Evolutionary conservation across 2,797 vertebrate species (phyloP).

Genomic region (Cottoperca gobio): DNA sequence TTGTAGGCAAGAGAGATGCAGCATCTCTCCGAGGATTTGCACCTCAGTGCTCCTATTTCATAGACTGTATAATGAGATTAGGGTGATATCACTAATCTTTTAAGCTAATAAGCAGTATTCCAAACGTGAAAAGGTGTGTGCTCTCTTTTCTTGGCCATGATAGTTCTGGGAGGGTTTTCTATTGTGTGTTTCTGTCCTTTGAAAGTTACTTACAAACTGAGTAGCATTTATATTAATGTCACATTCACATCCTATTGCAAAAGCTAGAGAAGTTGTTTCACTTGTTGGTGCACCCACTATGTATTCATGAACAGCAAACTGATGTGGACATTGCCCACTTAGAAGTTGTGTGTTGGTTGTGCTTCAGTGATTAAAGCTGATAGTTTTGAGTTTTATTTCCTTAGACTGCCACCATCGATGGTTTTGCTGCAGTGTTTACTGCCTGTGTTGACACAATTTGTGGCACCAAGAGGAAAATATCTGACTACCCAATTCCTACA

Average conservation of each 20-base stretch:
- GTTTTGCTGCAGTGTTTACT: conserved; percentile 50
- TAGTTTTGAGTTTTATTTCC: conserved; percentile 50
- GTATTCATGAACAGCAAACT: conserved; percentile 20
- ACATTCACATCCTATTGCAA: background rate
- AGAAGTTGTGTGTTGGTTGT: conserved; percentile 34
- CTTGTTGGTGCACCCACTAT: background rate
- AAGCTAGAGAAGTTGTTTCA: conserved; percentile 14
- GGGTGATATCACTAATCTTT: conserved; percentile 68
- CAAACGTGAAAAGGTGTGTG: conserved; percentile 46
- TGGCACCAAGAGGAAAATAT: conserved; percentile 41
- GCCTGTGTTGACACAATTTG: conserved; percentile 49
- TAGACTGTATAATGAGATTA: conserved; percentile 71
- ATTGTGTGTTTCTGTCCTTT: conserved; percentile 2
- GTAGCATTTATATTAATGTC: conserved; percentile 17
- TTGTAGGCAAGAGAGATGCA: conserved; percentile 52
- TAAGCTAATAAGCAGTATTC: conserved; percentile 68
- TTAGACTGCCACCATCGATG: conserved; percentile 29
- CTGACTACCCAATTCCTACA: conserved; percentile 17
- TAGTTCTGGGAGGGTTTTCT: conserved; percentile 21
- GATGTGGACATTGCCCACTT: conserved; percentile 9
- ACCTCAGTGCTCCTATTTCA: conserved; percentile 65
- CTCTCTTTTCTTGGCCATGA: conserved; percentile 16
- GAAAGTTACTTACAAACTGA: conserved; percentile 13
- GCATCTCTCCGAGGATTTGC: conserved; percentile 61
- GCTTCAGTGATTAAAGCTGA: conserved; percentile 48